Evolutionary conservation across 2,797 vertebrate genomes (phyloP).

Genomic region (Myotis planiceps): DNA sequence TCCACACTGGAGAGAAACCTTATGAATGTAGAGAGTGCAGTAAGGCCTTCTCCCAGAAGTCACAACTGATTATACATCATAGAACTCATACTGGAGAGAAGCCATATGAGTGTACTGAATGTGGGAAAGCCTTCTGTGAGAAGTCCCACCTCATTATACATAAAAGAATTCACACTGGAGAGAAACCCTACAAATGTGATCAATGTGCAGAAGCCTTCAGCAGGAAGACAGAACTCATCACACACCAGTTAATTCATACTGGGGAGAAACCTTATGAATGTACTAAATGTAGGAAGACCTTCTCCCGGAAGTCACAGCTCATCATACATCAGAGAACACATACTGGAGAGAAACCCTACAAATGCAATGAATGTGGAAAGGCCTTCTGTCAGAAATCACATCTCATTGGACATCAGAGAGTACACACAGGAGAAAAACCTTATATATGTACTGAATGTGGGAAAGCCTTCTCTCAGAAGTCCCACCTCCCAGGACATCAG

Average conservation of each 20-base stretch:
- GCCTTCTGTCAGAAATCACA: slow-evolving; percentile 79
- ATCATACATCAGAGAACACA: slow-evolving; percentile 80
- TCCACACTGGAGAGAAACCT: slow-evolving; percentile 78
- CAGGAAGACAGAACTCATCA: slow-evolving; percentile 78
- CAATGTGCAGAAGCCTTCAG: slow-evolving; percentile 79
- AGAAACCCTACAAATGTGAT: slow-evolving; percentile 79
- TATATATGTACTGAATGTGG: slow-evolving; percentile 77
- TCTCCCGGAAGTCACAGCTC: slow-evolving; percentile 76
- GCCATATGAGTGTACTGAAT: slow-evolving; percentile 76
- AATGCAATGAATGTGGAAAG: slow-evolving; percentile 79
- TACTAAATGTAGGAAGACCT: slow-evolving; percentile 76
- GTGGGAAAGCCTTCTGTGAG: slow-evolving; percentile 80
- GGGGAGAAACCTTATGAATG: slow-evolving; percentile 79
- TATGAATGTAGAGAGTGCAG: slow-evolving; percentile 79
- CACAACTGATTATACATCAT: slow-evolving; percentile 77
- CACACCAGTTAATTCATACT: slow-evolving; percentile 78
- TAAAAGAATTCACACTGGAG: slow-evolving; percentile 79
- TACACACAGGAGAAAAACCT: slow-evolving; percentile 81
- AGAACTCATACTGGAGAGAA: slow-evolving; percentile 78
- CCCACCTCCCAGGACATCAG: slow-evolving; percentile 79
- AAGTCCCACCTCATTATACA: slow-evolving; percentile 81
- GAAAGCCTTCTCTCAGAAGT: slow-evolving; percentile 82
- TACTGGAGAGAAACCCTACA: slow-evolving; percentile 80
- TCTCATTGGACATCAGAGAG: slow-evolving; percentile 77
- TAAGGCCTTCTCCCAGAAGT: slow-evolving; percentile 77